Evolutionary conservation across 1,140 invertebrate genomes (phyloP).

Genomic region (Thalassaphorura encarpata): DNA sequence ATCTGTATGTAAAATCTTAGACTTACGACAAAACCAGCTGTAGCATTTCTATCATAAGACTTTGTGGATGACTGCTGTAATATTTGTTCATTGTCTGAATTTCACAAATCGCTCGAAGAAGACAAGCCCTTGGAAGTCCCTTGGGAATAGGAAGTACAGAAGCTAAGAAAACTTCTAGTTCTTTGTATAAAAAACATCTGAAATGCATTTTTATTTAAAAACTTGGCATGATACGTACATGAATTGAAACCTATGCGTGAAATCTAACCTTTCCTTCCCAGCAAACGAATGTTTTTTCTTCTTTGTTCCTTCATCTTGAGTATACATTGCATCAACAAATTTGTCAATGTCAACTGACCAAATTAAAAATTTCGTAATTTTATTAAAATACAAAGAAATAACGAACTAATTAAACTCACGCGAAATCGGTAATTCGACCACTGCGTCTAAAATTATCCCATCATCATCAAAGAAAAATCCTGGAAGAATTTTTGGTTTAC

Average conservation of each 20-base stretch:
- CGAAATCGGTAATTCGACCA: conserved; percentile 27
- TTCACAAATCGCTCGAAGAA: conserved; percentile 26
- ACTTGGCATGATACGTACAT: background rate
- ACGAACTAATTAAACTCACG: conserved; percentile 13
- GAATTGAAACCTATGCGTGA: background rate
- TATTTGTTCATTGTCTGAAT: conserved; percentile 8
- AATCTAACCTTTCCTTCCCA: background rate
- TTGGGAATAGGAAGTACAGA: conserved; percentile 5
- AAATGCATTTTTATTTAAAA: background rate
- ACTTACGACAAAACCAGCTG: background rate
- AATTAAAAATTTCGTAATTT: background rate
- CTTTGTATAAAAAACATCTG: conserved; percentile 3
- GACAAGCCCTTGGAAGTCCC: conserved; percentile 12
- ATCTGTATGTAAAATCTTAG: background rate
- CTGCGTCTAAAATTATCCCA: conserved; percentile 28
- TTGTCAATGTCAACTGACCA: conserved; percentile 7
- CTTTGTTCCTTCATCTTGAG: background rate
- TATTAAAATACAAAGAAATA: background rate
- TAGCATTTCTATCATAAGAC: background rate
- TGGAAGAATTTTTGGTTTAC: conserved; percentile 18
- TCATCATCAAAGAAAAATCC: conserved; percentile 25
- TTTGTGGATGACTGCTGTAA: background rate
- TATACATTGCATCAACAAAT: conserved; percentile 6
- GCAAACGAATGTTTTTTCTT: background rate
- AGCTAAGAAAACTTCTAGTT: conserved; percentile 17